Conservation (phyloP, 1,140 invertebrate species). For the Nymphalis io region DNA sequence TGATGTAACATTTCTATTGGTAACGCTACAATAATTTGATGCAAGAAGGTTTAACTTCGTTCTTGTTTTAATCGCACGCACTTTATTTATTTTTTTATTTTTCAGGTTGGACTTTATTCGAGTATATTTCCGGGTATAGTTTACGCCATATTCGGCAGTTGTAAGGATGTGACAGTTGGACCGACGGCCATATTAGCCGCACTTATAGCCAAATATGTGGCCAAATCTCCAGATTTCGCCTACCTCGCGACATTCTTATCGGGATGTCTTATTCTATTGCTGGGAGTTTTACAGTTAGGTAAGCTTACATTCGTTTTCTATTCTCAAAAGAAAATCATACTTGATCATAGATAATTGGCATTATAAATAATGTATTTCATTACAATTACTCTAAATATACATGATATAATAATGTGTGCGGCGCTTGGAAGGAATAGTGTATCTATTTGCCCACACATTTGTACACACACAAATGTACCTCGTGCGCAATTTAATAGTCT, state of each 20-base stretch:
- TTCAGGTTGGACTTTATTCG: constrained; percentile 91
- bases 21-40: no score
- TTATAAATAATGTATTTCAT: no score
- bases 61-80: no score
- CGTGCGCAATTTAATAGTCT: no score
- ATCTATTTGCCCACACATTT: no score
- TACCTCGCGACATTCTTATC: constrained; percentile 90
- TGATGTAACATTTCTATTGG: no score
- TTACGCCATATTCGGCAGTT: constrained; percentile 92
- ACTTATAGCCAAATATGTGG: constrained; percentile 87
- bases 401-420: no score
- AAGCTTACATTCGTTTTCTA: constrained; percentile 64
- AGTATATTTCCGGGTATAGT: constrained; percentile 93
- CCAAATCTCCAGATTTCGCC: constrained; percentile 86
- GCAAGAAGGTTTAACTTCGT: no score
- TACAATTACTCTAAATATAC: no score
- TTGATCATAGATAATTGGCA: no score
- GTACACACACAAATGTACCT: no score
- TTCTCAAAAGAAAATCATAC: not conserved
- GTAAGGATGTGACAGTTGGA: constrained; percentile 92
- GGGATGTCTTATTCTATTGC: constrained; percentile 88
- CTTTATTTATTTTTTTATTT: constrained; percentile 25
- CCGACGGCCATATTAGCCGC: constrained; percentile 91
- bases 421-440: no score
- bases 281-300: constrained; percentile 91